A percentile compares a stretch with the other conserved stretches of the same genome.
Evolutionary conservation across 2,797 vertebrate genomes (phyloP).

Genomic region (Clamator glandarius): DNA sequence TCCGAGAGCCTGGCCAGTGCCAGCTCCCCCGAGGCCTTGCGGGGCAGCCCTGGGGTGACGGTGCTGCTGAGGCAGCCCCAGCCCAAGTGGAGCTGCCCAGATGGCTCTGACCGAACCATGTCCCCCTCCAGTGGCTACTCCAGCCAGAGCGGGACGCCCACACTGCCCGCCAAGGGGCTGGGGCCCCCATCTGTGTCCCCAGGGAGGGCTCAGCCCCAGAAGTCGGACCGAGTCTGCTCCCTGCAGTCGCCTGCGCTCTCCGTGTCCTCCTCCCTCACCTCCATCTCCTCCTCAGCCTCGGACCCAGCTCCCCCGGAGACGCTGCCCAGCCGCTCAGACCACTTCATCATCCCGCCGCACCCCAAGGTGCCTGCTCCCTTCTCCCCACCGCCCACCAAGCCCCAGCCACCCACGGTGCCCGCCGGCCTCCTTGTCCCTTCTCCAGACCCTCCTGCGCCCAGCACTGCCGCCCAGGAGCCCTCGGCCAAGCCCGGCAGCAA

Average conservation of each 20-base stretch:
- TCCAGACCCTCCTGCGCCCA: neutral
- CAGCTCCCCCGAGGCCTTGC: slow-evolving; percentile 51
- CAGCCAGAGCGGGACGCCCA: slow-evolving; percentile 96
- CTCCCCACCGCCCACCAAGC: slow-evolving; percentile 87
- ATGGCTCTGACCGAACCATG: slow-evolving; percentile 87
- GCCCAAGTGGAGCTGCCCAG: slow-evolving; percentile 65
- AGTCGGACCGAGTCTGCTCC: slow-evolving; percentile 85
- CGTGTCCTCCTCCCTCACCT: slow-evolving; percentile 87
- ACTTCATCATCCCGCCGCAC: slow-evolving; percentile 88
- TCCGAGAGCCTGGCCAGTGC: slow-evolving; percentile 15
- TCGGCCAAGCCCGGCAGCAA: neutral
- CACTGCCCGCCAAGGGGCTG: slow-evolving; percentile 86
- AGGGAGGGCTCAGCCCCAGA: slow-evolving; percentile 83
- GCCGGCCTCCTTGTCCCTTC: neutral
- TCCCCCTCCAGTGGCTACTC: slow-evolving; percentile 98
- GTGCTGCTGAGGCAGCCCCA: slow-evolving; percentile 41
- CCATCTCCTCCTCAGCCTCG: slow-evolving; percentile 86
- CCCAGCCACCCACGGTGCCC: slow-evolving; percentile 68
- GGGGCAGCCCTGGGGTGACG: neutral
- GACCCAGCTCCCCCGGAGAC: slow-evolving; percentile 78
- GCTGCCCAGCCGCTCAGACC: slow-evolving; percentile 52
- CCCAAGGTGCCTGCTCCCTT: slow-evolving; percentile 91
- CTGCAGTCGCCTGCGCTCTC: slow-evolving; percentile 85
- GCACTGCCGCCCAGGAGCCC: neutral
- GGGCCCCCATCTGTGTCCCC: slow-evolving; percentile 77